Evolutionary conservation across 30 jellyfish, hydroid and myxozoan genomes (phyloP), one percentile per base, ranked within the genome.

Genomic region (Cassiopea andromeda): DNA sequence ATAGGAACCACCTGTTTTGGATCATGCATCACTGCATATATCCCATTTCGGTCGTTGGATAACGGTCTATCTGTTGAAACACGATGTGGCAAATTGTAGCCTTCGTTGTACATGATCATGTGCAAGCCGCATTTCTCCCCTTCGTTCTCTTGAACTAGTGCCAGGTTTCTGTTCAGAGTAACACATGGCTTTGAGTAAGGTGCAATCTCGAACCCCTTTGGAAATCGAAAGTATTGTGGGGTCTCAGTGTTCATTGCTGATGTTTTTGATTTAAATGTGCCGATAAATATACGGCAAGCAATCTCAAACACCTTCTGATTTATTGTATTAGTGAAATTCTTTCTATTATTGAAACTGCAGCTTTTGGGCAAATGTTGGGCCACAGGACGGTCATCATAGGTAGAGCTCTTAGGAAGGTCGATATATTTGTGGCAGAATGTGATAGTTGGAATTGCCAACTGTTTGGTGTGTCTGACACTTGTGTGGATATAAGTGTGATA

Each of bases 201-300:
- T 75, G 27, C 43, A 8, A 68, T 19, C 18, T 81, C 48, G 81
- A 85, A 85, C 7, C 57, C 14, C 1, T 74, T 45, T 59, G 93
- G 93, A 68, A 85, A 85, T 44, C 48, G 71, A 61, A 74, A 18
- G 18, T 72, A 73, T 27, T 27, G 38, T 27, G 38, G 38, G 38
- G 38, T 27, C 38, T 27, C 38, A 27, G 38, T 27, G 0, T 38
- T 17, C 57, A 85, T 44, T 1, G 49, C 84, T 6, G 70, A 44
- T 10, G 71, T n/a, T 38, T 16, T 44, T 66, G 45, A 61, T 6
- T 44, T 46, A 19, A 75, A 7, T 16, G 54, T 85, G 60, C 88
- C 87, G 18, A 85, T 46, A 64, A 85, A 85, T 47, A 67, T 48
- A 27, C 48, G 48, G 45, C 93, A 85, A 27, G 87, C 87, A 12